Evolutionary conservation across 1,140 invertebrate species (phyloP).

Genomic region (Drosophila saltans): DNA sequence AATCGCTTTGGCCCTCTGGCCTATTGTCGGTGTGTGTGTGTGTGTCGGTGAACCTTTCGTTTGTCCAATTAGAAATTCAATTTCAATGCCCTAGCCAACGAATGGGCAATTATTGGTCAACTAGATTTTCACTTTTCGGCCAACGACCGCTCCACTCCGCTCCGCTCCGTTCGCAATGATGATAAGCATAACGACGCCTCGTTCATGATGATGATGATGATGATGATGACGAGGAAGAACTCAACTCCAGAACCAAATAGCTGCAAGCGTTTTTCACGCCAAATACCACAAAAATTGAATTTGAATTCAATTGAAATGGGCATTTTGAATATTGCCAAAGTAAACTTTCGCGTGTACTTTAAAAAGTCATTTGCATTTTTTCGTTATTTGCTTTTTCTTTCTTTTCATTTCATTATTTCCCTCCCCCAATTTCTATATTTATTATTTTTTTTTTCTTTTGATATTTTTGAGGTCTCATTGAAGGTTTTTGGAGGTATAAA

Average conservation of each 20-base stretch:
- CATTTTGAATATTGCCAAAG: constrained; percentile 14
- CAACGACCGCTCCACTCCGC: constrained; percentile 6
- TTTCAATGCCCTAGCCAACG: constrained; percentile 30
- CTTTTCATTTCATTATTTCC: not conserved
- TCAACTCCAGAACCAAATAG: constrained; percentile 48
- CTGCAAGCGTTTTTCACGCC: constrained; percentile 60
- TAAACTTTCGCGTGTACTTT: constrained; percentile 42
- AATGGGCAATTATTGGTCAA: constrained; percentile 20
- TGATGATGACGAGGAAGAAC: constrained; percentile 54
- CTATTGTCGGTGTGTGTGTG: constrained; percentile 3
- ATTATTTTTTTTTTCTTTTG: constrained; percentile 5
- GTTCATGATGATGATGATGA: constrained; percentile 23
- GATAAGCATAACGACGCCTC: constrained; percentile 57
- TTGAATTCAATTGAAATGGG: constrained; percentile 62
- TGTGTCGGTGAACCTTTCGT: constrained; percentile 11
- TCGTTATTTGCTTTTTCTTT: constrained; percentile 5
- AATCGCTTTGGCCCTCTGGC: constrained; percentile 23
- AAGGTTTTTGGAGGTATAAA: constrained; percentile 58
- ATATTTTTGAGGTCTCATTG: not conserved
- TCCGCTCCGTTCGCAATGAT: constrained; percentile 33
- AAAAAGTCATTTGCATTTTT: constrained; percentile 29
- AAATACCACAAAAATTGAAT: constrained; percentile 39
- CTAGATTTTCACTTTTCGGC: constrained; percentile 57
- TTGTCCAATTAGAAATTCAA: constrained; percentile 55
- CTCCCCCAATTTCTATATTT: too few relatives aligned